These are phyloP conservation scores for Prunella himalayana DNA, from an alignment of 2,113 vertebrate genomes.

Conservation along the genomic window DNA sequence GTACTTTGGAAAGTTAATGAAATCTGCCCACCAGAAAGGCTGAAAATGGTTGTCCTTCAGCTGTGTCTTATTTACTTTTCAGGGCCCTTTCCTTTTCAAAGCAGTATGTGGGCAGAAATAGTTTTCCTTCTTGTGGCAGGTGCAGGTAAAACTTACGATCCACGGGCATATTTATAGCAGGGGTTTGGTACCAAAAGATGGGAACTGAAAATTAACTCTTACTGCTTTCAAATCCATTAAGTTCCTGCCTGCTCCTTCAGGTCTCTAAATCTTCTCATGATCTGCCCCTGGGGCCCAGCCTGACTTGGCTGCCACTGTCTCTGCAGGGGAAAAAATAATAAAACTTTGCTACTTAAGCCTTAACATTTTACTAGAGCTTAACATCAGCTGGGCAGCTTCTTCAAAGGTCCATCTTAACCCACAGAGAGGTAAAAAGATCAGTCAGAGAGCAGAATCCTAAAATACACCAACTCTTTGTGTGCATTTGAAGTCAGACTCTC, in stretches of 20 bases:
- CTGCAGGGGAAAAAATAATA: background rate
- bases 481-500: background rate
- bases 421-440: background rate
- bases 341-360: background rate
- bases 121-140: background rate
- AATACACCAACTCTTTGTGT: background rate
- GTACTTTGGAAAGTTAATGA: background rate
- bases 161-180: background rate
- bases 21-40: background rate
- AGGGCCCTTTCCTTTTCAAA: background rate
- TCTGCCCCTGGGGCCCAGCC: background rate
- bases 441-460: background rate
- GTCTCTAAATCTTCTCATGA: background rate
- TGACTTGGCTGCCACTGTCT: background rate
- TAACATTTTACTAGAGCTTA: background rate
- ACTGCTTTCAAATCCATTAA: background rate
- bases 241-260: background rate
- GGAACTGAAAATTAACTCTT: background rate
- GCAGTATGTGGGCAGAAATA: background rate
- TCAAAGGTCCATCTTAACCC: background rate
- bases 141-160: background rate
- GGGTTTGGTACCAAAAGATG: background rate
- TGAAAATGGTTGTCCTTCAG: conserved; percentile 20
- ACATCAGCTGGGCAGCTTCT: background rate
- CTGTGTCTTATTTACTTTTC: background rate